Base-by-base conservation (phyloP, 2,888 invertebrate species). In the Hyposoter dolosus region DNA sequence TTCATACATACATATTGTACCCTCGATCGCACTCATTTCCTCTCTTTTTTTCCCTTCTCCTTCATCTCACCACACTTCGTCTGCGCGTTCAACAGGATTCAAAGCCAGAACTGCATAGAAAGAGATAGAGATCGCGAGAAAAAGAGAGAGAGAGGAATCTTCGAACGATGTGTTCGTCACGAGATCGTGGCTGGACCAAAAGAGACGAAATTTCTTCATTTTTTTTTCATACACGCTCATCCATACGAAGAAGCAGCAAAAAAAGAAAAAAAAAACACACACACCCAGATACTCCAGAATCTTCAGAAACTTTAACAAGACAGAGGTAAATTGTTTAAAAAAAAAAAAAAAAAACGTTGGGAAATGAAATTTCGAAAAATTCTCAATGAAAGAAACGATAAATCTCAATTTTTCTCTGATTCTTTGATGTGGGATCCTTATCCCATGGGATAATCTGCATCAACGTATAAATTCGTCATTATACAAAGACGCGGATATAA, bases 171-270 rank as follows among this genome's bases (percentile, higher is more conserved):
- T 32, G 28, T 79, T 60, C 56, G 43, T 69, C 78, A 69, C 40
- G 69, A 79, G 65, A 72, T 72, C 77, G 60, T 47, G 60, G 69
- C 66, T 47, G 40, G 68, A 28, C 72, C 60, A 40, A 72, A 60
- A 75, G 72, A 65, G 76, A 50, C 35, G n/a, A 35, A 77, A 43
- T 69, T 81, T 47, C 72, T 40, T 68, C 79, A 43, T n/a, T 56
- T 81, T 63, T 63, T 53, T 74, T 76, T 50, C 45, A 63, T 63
- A 19, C 65, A 28, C 60, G 15, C 76, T 81, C 71, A 45, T 45
- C n/a, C n/a, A 15, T 53, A 40, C 17, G 1, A 50, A 17, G 47
- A 17, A 45, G 9, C 1, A 53, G 4, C 19, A 19, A 50, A n/a
- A 56, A 23, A 45, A 23, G 23, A 15, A 50, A 35, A 50, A 53